Percentiles rank a stretch among this genome's conserved stretches.
Conservation (phyloP, 2,888 invertebrate species). For the Germaria angustata region DNA sequence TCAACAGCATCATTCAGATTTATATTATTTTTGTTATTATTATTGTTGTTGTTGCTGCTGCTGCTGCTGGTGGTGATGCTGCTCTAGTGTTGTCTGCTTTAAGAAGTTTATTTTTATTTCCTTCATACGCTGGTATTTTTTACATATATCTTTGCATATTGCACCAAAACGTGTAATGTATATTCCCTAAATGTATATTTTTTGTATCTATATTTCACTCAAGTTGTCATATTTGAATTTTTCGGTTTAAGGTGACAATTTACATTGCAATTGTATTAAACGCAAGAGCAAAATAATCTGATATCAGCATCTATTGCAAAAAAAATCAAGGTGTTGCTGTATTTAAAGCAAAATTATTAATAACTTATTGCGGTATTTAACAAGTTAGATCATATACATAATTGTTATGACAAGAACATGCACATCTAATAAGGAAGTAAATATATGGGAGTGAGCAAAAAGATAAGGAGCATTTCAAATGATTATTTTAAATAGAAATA, state of each 20-base stretch:
- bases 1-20: slow-evolving; percentile 67
- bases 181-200: slow-evolving; percentile 26
- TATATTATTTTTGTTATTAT: slow-evolving; percentile 62
- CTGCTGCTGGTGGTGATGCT: slow-evolving; percentile 8
- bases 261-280: slow-evolving; percentile 69
- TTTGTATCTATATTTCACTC: slow-evolving; percentile 34
- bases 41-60: slow-evolving; percentile 12
- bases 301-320: not conserved
- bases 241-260: slow-evolving; percentile 74
- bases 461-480: not conserved
- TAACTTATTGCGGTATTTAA: slow-evolving; percentile 45
- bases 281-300: not conserved
- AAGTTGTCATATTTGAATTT: slow-evolving; percentile 57
- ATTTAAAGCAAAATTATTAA: slow-evolving; percentile 35
- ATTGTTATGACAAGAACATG: slow-evolving; percentile 17
- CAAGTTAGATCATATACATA: slow-evolving; percentile 38
- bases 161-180: slow-evolving; percentile 51
- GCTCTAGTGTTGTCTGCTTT: slow-evolving; percentile 35
- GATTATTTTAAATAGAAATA: too few relatives aligned
- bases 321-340: slow-evolving; percentile 16
- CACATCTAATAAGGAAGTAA: not conserved
- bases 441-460: not conserved
- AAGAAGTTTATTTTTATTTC: slow-evolving; percentile 59
- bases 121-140: slow-evolving; percentile 34
- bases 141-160: slow-evolving; percentile 43